Conservation (phyloP, 2,797 vertebrate genomes). For the Nannoperca obscura region DNA sequence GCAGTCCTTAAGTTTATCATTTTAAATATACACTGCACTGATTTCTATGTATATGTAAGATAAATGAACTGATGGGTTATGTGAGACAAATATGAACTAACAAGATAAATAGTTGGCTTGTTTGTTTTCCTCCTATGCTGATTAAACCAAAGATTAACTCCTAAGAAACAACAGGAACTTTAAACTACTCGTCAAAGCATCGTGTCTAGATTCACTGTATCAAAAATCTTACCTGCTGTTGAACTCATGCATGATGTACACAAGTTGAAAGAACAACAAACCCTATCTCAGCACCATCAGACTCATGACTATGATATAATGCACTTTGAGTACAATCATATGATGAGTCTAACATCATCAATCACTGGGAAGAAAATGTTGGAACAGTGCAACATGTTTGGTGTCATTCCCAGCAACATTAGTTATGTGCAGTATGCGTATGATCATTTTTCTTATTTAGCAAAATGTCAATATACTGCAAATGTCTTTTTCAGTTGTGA, state of each 20-base stretch:
- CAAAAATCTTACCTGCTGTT: not conserved
- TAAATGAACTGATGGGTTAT: not conserved
- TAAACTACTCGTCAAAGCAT: not conserved
- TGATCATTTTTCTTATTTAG: constrained; percentile 14
- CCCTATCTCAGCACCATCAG: constrained; percentile 13
- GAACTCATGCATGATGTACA: constrained; percentile 5
- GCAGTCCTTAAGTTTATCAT: not conserved
- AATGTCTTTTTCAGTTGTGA: not conserved
- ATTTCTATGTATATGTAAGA: not conserved
- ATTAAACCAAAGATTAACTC: not conserved
- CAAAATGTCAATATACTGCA: not conserved
- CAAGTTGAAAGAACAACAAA: constrained; percentile 3
- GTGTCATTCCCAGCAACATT: constrained; percentile 1
- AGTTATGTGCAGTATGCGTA: not conserved
- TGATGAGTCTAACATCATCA: constrained; percentile 21
- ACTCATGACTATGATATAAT: constrained; percentile 2
- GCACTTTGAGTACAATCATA: constrained; percentile 18
- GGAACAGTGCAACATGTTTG: constrained; percentile 1
- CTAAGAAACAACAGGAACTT: not conserved
- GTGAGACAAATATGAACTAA: not conserved
- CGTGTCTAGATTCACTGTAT: not conserved
- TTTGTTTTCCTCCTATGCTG: not conserved
- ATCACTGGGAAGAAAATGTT: constrained; percentile 3
- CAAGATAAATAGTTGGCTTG: not conserved
- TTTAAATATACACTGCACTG: not conserved